A percentile compares a stretch with the other conserved stretches of the same genome.
Evolutionary conservation across 2,113 vertebrate genomes (phyloP).

Genomic region (Orcinus orca): DNA sequence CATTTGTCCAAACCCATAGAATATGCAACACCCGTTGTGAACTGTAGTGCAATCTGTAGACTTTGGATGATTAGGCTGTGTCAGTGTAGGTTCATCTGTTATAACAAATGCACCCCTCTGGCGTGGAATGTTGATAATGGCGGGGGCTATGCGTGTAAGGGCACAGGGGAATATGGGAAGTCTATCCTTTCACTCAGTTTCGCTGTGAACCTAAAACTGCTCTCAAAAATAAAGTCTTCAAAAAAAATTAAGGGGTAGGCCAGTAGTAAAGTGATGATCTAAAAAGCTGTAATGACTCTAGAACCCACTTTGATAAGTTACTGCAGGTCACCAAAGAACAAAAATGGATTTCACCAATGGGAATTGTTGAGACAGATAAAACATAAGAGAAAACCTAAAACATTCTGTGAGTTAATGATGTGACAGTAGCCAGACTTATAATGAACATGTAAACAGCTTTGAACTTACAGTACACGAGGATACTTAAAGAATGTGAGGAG

Average conservation of each 20-base stretch:
- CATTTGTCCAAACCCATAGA: neutral
- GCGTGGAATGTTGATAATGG: neutral
- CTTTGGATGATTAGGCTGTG: neutral
- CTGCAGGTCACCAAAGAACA: neutral
- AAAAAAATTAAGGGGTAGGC: neutral
- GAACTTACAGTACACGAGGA: neutral
- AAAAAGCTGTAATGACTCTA: neutral
- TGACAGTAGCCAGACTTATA: neutral
- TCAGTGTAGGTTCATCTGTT: neutral
- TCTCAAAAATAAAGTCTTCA: neutral
- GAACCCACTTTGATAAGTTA: neutral
- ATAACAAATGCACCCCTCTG: neutral
- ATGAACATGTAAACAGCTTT: neutral
- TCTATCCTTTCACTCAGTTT: neutral
- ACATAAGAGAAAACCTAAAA: neutral
- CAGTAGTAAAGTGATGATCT: neutral
- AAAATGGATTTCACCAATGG: neutral
- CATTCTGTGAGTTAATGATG: neutral
- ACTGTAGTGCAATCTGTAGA: neutral
- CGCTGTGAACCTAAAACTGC: neutral
- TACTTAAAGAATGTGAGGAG: neutral
- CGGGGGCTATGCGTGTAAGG: neutral
- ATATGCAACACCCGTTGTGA: neutral
- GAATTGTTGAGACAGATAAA: neutral
- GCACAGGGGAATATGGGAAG: too few relatives aligned